Conservation (phyloP, 1,140 invertebrate species). For the Drosophila albomicans region DNA sequence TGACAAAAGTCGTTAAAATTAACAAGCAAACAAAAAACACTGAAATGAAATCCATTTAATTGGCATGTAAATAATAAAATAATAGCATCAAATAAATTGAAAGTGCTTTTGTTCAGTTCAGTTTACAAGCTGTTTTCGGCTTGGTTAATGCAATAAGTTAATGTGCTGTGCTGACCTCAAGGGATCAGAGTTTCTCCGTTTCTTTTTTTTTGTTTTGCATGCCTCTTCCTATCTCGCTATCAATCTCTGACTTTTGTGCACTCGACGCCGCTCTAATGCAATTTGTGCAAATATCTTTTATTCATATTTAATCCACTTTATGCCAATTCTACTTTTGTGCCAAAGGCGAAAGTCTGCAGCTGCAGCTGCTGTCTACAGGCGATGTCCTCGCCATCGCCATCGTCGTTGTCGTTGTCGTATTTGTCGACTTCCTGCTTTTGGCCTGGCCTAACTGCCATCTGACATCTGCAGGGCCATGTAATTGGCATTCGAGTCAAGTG, state of each 20-base stretch:
- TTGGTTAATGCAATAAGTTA: neutral
- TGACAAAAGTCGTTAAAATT: constrained; percentile 11
- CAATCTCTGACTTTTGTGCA: constrained; percentile 24
- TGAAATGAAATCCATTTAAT: neutral
- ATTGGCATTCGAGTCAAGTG: constrained; percentile 83
- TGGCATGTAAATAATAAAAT: neutral
- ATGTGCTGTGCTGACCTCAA: constrained; percentile 54
- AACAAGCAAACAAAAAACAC: constrained; percentile 5
- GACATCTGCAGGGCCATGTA: constrained; percentile 73
- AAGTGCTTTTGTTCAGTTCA: too few relatives aligned
- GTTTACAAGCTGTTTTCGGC: too few relatives aligned
- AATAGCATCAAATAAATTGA: too few relatives aligned
- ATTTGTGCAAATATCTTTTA: constrained; percentile 81
- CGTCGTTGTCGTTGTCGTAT: constrained; percentile 34
- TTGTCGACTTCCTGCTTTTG: constrained; percentile 40
- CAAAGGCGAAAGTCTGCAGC: neutral
- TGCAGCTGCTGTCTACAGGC: constrained; percentile 7
- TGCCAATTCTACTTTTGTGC: constrained; percentile 60
- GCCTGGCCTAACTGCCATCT: constrained; percentile 45
- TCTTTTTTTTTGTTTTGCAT: neutral
- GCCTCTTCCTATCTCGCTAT: constrained; percentile 18
- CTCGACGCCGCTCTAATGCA: constrained; percentile 57
- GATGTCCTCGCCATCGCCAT: constrained; percentile 29
- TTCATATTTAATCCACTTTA: constrained; percentile 82
- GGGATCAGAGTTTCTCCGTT: neutral